These are phyloP conservation scores for Mus minutoides DNA, from an alignment of 2,797 vertebrate genomes.

Conservation along the genomic window DNA sequence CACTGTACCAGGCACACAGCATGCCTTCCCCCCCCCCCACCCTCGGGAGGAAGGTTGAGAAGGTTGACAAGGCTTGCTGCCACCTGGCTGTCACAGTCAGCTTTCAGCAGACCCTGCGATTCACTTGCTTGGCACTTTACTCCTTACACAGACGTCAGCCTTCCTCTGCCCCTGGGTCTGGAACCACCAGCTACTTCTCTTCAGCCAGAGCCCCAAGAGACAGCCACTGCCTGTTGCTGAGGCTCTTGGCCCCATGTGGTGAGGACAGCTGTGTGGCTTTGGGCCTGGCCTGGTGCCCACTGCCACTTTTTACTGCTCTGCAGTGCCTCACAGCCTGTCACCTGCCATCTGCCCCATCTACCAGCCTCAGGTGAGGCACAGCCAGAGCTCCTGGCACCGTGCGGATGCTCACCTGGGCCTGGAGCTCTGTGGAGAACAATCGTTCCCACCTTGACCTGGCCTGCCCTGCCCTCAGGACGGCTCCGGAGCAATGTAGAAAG, in stretches of 20 bases:
- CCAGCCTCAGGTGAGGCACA: slow-evolving; percentile 31
- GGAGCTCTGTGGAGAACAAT: background rate
- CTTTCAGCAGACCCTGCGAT: background rate
- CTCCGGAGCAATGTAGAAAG: background rate
- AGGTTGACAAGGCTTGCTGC: background rate
- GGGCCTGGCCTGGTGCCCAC: slow-evolving; percentile 51
- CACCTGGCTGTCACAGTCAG: background rate
- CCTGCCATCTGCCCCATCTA: slow-evolving; percentile 58
- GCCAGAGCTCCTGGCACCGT: background rate
- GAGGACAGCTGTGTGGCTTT: slow-evolving; percentile 68
- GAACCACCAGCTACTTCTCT: background rate
- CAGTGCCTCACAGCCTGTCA: slow-evolving; percentile 54
- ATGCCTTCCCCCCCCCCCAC: no score
- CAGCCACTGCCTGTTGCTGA: slow-evolving; percentile 40
- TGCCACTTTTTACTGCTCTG: slow-evolving; percentile 13
- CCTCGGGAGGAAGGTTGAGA: accelerated
- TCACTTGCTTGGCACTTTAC: background rate
- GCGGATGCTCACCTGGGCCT: background rate
- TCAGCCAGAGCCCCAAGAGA: background rate
- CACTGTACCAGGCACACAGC: background rate
- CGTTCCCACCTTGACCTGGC: slow-evolving; percentile 12
- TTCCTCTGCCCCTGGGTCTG: background rate
- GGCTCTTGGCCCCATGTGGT: background rate
- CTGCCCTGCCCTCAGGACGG: background rate
- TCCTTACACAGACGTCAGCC: background rate